A percentile compares a stretch with the other conserved stretches of the same genome.
These are phyloP conservation scores for Dicaeum eximium DNA, from an alignment of 2,113 vertebrate species.

Conservation along the genomic window DNA sequence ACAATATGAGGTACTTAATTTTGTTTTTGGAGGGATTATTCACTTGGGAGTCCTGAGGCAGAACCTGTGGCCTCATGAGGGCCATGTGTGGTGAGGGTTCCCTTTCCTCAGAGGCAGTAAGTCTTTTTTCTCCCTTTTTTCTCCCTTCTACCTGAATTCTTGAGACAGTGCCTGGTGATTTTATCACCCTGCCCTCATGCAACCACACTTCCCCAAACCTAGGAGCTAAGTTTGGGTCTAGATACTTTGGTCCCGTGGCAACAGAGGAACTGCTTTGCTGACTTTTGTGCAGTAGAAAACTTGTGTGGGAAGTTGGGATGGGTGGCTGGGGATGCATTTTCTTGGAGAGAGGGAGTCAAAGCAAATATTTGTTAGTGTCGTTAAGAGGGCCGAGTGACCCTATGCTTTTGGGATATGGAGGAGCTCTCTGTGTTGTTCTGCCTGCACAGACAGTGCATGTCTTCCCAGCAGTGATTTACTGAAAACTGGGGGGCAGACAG, in stretches of 20 bases:
- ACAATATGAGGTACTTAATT: background rate
- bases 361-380: background rate
- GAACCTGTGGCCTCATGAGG: fast-evolving
- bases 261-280: background rate
- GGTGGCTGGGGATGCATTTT: background rate
- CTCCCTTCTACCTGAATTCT: background rate
- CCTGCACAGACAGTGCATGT: background rate
- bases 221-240: background rate
- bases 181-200: background rate
- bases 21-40: background rate
- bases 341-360: background rate
- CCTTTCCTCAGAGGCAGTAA: background rate
- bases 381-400: background rate
- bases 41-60: background rate
- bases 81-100: background rate
- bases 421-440: background rate
- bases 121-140: background rate
- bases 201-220: background rate
- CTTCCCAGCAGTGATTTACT: background rate
- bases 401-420: background rate
- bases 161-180: background rate
- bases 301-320: background rate
- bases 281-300: background rate
- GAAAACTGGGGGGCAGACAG: background rate
- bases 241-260: fast-evolving